A percentile compares a stretch with the other conserved stretches of the same genome.
phyloP scores from a whole-genome alignment of 2,797 vertebrate species.

The Dipus sagitta region DNA sequence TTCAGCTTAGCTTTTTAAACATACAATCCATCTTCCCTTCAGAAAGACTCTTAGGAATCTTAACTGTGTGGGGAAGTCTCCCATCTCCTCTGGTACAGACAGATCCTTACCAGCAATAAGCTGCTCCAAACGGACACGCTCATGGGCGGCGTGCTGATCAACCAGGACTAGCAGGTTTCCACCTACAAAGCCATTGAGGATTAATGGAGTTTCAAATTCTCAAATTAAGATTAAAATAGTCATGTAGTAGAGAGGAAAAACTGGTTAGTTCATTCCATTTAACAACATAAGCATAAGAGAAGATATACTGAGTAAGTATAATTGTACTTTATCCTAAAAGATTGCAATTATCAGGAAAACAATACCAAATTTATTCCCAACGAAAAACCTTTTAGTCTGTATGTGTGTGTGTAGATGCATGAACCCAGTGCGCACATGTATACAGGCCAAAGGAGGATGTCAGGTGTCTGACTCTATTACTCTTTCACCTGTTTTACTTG shows the following conservation, averaged over 20 bases:
- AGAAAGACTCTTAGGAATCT: slow-evolving; percentile 20
- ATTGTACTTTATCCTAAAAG: slow-evolving; percentile 46
- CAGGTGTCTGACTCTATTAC: too few relatives aligned
- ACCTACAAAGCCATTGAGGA: slow-evolving; percentile 81
- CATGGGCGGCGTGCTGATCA: slow-evolving; percentile 98
- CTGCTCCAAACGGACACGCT: slow-evolving; percentile 96
- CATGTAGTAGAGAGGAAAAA: neutral
- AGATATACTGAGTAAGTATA: neutral
- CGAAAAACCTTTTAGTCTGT: neutral
- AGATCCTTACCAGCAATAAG: slow-evolving; percentile 92
- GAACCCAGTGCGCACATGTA: too few relatives aligned
- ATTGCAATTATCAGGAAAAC: slow-evolving; percentile 17
- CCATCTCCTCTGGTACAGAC: neutral
- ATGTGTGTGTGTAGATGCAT: too few relatives aligned
- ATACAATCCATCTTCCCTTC: slow-evolving; percentile 12
- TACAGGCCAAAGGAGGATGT: too few relatives aligned
- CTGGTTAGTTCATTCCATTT: slow-evolving; percentile 20
- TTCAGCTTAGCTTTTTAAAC: slow-evolving; percentile 32
- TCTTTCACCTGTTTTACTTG: too few relatives aligned
- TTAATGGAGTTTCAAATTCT: slow-evolving; percentile 37
- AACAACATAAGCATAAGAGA: neutral
- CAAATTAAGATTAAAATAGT: slow-evolving; percentile 30
- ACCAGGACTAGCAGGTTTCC: slow-evolving; percentile 97
- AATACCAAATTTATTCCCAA: slow-evolving; percentile 27
- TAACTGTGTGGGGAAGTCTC: neutral